Evolutionary conservation across 1,140 invertebrate species (phyloP), one percentile per base, ranked within the genome.

Genomic region (Aphelenchoides besseyi): DNA sequence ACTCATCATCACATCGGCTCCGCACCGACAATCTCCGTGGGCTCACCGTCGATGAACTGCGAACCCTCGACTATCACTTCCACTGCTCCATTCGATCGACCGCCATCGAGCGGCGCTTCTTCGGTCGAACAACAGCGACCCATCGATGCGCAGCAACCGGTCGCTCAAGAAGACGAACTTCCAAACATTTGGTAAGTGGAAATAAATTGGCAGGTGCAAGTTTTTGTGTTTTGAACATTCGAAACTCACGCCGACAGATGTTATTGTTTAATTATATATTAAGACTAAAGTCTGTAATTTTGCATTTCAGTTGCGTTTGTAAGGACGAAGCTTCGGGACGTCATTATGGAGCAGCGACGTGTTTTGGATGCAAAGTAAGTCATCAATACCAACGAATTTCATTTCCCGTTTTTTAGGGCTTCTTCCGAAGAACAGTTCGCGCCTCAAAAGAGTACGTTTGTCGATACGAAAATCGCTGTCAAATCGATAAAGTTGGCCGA

Each of bases 281-380:
- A n/a, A n/a, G n/a, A n/a, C n/a, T n/a, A n/a, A n/a, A n/a, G n/a
- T n/a, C n/a, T n/a, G n/a, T n/a, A n/a, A n/a, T n/a, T n/a, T n/a
- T n/a, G n/a, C n/a, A n/a, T n/a, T n/a, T n/a, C n/a, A 88, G 87
- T 80, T 75, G 82, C 62, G 85, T 88, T 3, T 88, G 87, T 77
- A 85, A 85, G n/a, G 87, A 87, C 54, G 85, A 82, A 29, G 86
- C 87, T 9, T 85, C 85, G 2, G 87, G 87, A 3, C 83, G 87
- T 29, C 87, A 88, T 75, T 88, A 88, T 75, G 87, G 87, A 12
- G 87, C 85, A 1, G 85, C 86, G 64, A 86, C 87, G 0, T 88
- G 87, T 73, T 87, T 87, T 71, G 87, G 87, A 2, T 88, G 87
- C 75, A 87, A 87, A n/a, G n/a, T n/a, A n/a, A n/a, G n/a, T 30